Base-by-base conservation (phyloP, 1,140 invertebrate genomes). In the Temnothorax nylanderi region DNA sequence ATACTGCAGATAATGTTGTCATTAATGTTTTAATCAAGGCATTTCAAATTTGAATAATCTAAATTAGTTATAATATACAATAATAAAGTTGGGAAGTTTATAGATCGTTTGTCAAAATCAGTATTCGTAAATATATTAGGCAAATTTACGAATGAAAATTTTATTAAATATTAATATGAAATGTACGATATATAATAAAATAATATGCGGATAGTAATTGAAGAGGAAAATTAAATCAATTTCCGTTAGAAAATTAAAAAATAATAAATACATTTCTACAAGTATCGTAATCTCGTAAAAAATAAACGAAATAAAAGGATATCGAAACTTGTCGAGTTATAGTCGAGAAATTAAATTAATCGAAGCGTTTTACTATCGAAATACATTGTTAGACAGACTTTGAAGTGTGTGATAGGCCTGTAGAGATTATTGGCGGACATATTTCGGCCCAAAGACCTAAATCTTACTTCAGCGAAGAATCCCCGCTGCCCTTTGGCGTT, bases 61-160 rank as follows among this genome's bases (percentile, higher is more conserved):
- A 56, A 56, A 56, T n/a, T 56, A 56, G n/a, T 56, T 56, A 0
- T 56, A 7, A 8, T 56, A 41, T 21, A n/a, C 7, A 56, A 60
- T 60, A 26, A 11, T 60, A 47, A 47, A 58, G 8, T 58, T 21
- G n/a, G 21, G 10, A 58, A 58, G n/a, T 58, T 21, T 58, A 21
- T n/a, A 21, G 8, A 21, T 10, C 3, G 49, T 51, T 4, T 51
- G 16, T 18, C 13, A 18, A 18, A 0, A 54, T 58, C 8, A 58
- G n/a, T 4, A 26, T 58, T 58, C 3, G 3, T 26, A 58, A 26
- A 11, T 26, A 62, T 62, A 62, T 62, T 62, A 32, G 13, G 18
- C n/a, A 2, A 67, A 67, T 62, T 62, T 62, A 60, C n/a, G n/a
- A 64, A 65, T 65, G 41, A 65, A 65, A n/a, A 37, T 69, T 16